Evolutionary conservation across 2,113 vertebrate species (phyloP).

Genomic region (Forbesichthys papilliferus): DNA sequence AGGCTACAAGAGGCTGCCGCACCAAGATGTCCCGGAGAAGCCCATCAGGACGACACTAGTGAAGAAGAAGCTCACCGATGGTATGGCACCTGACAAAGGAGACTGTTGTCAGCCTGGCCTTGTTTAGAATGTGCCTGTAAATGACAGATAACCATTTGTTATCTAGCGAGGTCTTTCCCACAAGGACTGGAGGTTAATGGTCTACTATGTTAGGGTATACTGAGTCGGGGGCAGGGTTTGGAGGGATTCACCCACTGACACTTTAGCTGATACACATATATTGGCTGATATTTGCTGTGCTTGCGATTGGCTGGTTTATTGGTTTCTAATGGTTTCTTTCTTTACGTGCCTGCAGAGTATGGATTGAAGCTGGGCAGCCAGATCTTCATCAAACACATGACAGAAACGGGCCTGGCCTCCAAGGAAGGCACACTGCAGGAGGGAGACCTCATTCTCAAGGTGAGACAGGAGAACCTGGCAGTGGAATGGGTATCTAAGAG

Average conservation of each 20-base stretch:
- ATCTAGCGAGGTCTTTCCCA: not conserved
- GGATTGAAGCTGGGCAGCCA: conserved; percentile 96
- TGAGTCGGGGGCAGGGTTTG: not conserved
- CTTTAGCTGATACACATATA: not conserved
- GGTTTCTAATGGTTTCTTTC: not conserved
- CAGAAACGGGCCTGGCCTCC: conserved; percentile 85
- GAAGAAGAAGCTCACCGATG: conserved; percentile 83
- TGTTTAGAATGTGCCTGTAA: not conserved
- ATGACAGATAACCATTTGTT: not conserved
- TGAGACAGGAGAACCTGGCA: conserved; percentile 35
- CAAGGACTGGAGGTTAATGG: not conserved
- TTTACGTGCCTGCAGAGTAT: conserved; percentile 80
- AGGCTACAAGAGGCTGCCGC: conserved; percentile 85
- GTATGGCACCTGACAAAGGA: conserved; percentile 63
- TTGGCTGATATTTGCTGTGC: not conserved
- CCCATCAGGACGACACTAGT: conserved; percentile 84
- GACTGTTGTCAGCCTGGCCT: not conserved
- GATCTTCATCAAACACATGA: conserved; percentile 97
- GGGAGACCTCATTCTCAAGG: conserved; percentile 96
- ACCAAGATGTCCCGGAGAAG: conserved; percentile 64
- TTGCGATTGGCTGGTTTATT: not conserved
- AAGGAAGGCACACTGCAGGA: conserved; percentile 84
- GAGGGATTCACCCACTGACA: not conserved
- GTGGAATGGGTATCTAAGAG: not conserved
- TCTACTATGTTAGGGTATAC: not conserved